Evolutionary conservation across 2,113 vertebrate species (phyloP).

Genomic region (Thalassoma bifasciatum): DNA sequence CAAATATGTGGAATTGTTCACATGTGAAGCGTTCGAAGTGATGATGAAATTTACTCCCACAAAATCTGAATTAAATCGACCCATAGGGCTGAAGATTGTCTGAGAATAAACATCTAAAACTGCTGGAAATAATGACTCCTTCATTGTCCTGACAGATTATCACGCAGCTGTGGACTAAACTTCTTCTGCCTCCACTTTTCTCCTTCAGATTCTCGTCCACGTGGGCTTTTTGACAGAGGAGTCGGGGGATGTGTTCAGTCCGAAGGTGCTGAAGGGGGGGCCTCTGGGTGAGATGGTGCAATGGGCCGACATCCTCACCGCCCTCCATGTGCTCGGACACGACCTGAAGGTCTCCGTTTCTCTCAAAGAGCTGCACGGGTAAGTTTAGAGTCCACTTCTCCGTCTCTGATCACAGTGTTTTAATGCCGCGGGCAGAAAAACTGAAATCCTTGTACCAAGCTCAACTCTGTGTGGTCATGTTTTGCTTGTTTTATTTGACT

Average conservation of each 20-base stretch:
- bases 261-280: constrained; percentile 94
- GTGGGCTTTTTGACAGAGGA: constrained; percentile 98
- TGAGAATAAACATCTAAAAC: constrained; percentile 3
- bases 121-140: background rate
- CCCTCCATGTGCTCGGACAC: constrained; percentile 93
- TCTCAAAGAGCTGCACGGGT: constrained; percentile 98
- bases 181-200: background rate
- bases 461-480: too few species aligned
- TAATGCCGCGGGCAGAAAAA: background rate
- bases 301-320: constrained; percentile 96
- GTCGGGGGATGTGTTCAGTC: constrained; percentile 97
- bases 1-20: constrained; percentile 34
- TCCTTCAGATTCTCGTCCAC: constrained; percentile 90
- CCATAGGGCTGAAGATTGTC: background rate
- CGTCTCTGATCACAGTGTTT: background rate
- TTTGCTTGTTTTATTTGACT: too few species aligned
- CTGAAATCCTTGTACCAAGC: background rate
- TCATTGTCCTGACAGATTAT: constrained; percentile 6
- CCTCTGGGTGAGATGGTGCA: constrained; percentile 99
- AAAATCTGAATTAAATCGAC: constrained; percentile 16
- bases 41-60: constrained; percentile 11
- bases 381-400: constrained; percentile 56
- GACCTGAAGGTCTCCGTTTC: constrained; percentile 92
- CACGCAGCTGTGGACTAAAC: background rate
- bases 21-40: constrained; percentile 4